phyloP scores from a whole-genome alignment of 2,888 invertebrate species.

The Ferdinandea cuprea region DNA sequence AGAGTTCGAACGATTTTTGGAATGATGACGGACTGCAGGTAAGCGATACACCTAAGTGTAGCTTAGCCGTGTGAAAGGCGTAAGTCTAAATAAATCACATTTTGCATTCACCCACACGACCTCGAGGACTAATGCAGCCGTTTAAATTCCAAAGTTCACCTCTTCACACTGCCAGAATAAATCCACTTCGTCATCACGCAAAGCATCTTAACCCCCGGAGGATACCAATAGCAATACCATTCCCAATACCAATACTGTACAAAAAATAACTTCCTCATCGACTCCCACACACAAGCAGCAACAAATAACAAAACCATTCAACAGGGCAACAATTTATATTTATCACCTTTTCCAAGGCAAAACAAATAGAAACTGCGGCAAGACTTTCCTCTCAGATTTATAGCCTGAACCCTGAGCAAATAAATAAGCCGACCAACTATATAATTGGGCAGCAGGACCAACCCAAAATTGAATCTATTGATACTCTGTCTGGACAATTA shows the following conservation, averaged over 20 bases:
- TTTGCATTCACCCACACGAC: too few species aligned
- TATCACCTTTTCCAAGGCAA: constrained; percentile 52
- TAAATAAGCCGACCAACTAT: constrained; percentile 49
- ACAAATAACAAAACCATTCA: constrained; percentile 53
- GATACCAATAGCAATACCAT: too few species aligned
- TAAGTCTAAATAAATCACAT: too few species aligned
- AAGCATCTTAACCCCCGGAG: constrained; percentile 5
- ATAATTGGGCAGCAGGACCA: constrained; percentile 56
- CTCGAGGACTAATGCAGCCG: too few species aligned
- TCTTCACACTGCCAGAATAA: constrained; percentile 25
- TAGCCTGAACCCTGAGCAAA: constrained; percentile 23
- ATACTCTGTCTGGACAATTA: constrained; percentile 61
- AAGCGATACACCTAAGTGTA: too few species aligned
- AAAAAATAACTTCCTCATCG: constrained; percentile 25
- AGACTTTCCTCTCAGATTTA: constrained; percentile 41
- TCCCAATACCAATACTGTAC: too few species aligned
- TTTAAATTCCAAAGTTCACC: background rate
- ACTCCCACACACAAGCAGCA: constrained; percentile 47
- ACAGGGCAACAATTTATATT: constrained; percentile 44
- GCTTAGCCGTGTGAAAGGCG: too few species aligned
- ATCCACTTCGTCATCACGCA: constrained; percentile 19
- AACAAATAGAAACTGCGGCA: constrained; percentile 45
- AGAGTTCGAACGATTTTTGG: too few species aligned
- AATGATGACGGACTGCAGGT: too few species aligned
- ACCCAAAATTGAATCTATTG: constrained; percentile 60